Percentiles rank a stretch among this genome's conserved stretches.
These are phyloP conservation scores for Xiphias gladius DNA, from an alignment of 2,113 vertebrate genomes.

Conservation along the genomic window DNA sequence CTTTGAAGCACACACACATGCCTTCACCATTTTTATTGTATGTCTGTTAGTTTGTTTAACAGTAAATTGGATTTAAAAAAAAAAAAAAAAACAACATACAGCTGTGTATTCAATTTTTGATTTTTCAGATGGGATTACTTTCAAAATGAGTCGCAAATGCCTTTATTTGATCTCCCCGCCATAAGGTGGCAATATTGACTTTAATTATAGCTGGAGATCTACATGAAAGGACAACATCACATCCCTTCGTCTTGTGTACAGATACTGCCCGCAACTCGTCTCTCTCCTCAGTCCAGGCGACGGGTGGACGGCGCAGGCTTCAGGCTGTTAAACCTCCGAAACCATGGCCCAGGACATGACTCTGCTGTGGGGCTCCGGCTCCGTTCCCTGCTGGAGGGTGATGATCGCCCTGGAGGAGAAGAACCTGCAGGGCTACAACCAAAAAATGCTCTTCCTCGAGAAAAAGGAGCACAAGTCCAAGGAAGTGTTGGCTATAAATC, in stretches of 20 bases:
- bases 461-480: constrained; percentile 82
- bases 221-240: too few relatives aligned
- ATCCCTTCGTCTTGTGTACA: too few relatives aligned
- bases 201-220: too few relatives aligned
- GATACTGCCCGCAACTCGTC: too few relatives aligned
- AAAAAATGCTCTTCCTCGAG: constrained; percentile 81
- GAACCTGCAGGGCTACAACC: constrained; percentile 77
- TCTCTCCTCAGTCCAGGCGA: too few relatives aligned
- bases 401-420: constrained; percentile 86
- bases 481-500: constrained; percentile 80
- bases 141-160: too few relatives aligned
- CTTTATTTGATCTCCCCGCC: too few relatives aligned
- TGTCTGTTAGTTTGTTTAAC: not conserved
- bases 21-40: not conserved
- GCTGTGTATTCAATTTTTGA: too few relatives aligned
- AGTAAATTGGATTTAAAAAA: not conserved
- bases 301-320: rapidly evolving
- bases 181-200: too few relatives aligned
- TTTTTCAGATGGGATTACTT: too few relatives aligned
- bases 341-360: constrained; percentile 79
- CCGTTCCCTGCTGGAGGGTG: constrained; percentile 84
- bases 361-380: constrained; percentile 82
- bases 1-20: constrained; percentile 47
- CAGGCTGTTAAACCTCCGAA: not conserved
- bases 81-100: too few relatives aligned